Evolutionary conservation across 2,888 invertebrate genomes (phyloP).

Genomic region (Drosophila yooni): DNA sequence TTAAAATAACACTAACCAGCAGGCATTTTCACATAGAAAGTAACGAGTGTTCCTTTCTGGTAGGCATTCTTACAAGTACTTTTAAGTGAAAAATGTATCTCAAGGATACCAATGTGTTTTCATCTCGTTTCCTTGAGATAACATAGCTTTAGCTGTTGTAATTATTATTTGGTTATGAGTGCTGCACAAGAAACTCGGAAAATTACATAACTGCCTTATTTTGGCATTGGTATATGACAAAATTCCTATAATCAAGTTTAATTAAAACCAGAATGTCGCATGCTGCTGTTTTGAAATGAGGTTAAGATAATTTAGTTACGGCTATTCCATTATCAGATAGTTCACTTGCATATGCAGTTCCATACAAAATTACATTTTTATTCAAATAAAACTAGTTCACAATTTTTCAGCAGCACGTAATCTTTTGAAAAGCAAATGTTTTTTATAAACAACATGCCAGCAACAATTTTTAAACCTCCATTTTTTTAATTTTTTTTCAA

Average conservation of each 20-base stretch:
- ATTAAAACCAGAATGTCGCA: not conserved
- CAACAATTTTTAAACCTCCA: not conserved
- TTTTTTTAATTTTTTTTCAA: not conserved
- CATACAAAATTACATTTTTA: not conserved
- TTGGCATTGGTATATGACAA: not conserved
- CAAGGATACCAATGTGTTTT: too few relatives aligned
- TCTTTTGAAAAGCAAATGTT: not conserved
- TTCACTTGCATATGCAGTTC: not conserved
- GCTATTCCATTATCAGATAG: not conserved
- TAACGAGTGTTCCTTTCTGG: not conserved
- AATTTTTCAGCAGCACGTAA: not conserved
- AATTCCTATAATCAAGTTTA: not conserved
- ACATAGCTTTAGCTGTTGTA: too few relatives aligned
- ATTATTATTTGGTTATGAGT: not conserved
- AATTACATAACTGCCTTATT: not conserved
- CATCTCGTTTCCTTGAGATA: too few relatives aligned
- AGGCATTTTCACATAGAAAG: not conserved
- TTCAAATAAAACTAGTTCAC: not conserved
- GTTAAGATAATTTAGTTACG: not conserved
- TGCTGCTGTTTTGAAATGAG: not conserved
- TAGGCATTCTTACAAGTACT: not conserved
- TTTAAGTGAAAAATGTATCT: too few relatives aligned
- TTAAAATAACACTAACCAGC: slow-evolving; percentile 6
- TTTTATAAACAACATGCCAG: not conserved
- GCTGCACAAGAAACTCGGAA: not conserved